Evolutionary conservation across 37 sponge, comb jelly and placozoan species (phyloP), one percentile per base, ranked within the genome.

Genomic region (Cliona cf. orientalis): DNA sequence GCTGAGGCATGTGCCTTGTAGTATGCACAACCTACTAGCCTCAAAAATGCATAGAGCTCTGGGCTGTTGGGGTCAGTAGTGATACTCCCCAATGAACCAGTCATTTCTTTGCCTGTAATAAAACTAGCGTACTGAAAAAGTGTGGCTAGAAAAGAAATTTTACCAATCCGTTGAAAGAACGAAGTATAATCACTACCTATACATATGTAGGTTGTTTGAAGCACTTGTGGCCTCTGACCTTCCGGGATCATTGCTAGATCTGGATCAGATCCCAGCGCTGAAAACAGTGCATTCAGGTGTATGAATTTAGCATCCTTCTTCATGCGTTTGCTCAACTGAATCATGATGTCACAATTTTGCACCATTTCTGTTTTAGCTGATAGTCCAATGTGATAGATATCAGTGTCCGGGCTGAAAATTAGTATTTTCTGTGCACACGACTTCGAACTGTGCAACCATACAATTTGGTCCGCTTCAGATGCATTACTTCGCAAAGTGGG

Each of bases 181-280:
- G 80, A 79, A 36, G 44, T 34, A 31, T 71, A 81, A n/a, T 81
- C 82, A 71, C 82, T 71, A 0, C 82, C 82, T 33, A 62, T 81
- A 25, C 62, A 53, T 7, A 80, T 40, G 25, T 49, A 80, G 3
- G 71, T 2, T 5, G 82, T 23, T 40, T 81, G 82, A 2, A 81
- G 2, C 2, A 39, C 72, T 58, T 42, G 62, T 22, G 55, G 37
- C n/a, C 69, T 11, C n/a, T 33, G 26, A 23, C 3, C 7, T 5
- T 46, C 49, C 23, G 73, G 49, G 26, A 72, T 26, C 3, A 28
- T 12, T 46, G 5, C 11, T 22, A 72, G 35, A 12, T 72, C 73
- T 29, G 73, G 73, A 25, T 72, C 73, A 7, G 4, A 46, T 11
- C 5, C 11, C 5, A 72, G 7, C 9, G 73, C 73, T 7, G 19